Evolutionary conservation across 53 echinoderm and acorn worm species (phyloP), one percentile per base, ranked within the genome.

Genomic region (Echinarachnius parma): DNA sequence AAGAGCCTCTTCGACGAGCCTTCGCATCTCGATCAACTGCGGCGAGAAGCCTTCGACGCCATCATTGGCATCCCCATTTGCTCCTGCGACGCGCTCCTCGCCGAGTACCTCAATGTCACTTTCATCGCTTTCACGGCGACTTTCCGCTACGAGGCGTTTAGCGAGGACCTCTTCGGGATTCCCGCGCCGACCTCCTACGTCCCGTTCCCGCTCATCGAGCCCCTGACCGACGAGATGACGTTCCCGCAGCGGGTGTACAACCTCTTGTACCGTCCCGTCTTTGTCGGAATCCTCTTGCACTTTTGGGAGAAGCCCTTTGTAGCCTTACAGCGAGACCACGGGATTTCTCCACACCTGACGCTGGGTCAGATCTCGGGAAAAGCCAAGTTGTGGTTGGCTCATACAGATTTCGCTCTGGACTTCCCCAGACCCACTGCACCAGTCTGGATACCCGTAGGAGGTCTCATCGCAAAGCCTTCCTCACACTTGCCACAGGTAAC

Each of bases 391-490:
- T 86, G 93, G 89, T 46, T 93, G 52, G 79, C 71, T 26, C 86
- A 86, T 60, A 71, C 93, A 13, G 82, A 89, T 60, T 78, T 82
- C 39, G 42, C 84, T 4, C 42, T 63, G 3, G 93, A 93, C 31
- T 89, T 76, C 66, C 80, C 93, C 1, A 79, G 83, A 15, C 79
- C 93, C 5, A 82, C 78, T n/a, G 77, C 85, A 19, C 93, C 93
- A 9, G 81, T 78, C 27, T 77, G 79, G 30, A 47, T 82, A 2
- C 59, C 79, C 5, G 72, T 93, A 28, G 93, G 93, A 9, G 93
- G 93, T 7, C 74, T 93, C 9, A 74, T 82, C 25, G 45, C 85
- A 1, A 50, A 81, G 46, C 78, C 78, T 9, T 34, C 84, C 0
- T 32, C 55, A n/a, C 85, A 84, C 30, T 42, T 92, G 22, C 56